Evolutionary conservation across 1,140 invertebrate species (phyloP), one percentile per base, ranked within the genome.

Genomic region (Neuroterus valhalla): DNA sequence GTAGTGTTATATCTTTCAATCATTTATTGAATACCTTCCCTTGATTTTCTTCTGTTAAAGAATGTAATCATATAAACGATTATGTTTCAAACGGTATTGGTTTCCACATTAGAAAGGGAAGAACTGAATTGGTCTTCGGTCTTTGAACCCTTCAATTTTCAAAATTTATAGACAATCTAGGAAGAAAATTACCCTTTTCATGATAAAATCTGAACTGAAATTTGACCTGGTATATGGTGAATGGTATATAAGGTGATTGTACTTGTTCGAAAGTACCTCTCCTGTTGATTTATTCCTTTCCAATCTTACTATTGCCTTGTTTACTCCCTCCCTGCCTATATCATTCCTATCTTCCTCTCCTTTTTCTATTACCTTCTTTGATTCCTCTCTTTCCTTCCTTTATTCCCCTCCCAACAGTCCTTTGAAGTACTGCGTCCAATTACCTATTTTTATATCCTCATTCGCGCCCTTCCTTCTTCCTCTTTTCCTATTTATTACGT

Each of bases 101-200:
- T 48, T 48, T 5, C 2, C n/a, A 17, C 17, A 17, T 17, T 19
- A 62, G 31, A 62, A 62, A 15, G 14, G 14, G 15, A 62, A n/a
- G 26, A 62, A 31, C 8, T 31, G 12, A 14, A 23, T n/a, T n/a
- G 23, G n/a, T 62, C 23, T 4, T 14, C 0, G 31, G 14, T 62
- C 55, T 62, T 26, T 31, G 31, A 62, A 31, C 14, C 31, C 23
- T 23, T 26, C 31, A 31, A 62, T 62, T 62, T 23, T n/a, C 15
- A 62, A n/a, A 62, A 31, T 62, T 23, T 15, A 38, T 62, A 26
- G 23, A 31, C 14, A 14, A 62, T 38, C 31, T n/a, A n/a, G 55
- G 55, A 62, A 62, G 55, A 38, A 14, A 23, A 62, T 62, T 38
- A 38, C 31, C 55, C 55, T 62, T 62, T 62, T n/a, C 55, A 3